phyloP scores from a whole-genome alignment of 2,888 invertebrate species.

The Lapara coniferarum region DNA sequence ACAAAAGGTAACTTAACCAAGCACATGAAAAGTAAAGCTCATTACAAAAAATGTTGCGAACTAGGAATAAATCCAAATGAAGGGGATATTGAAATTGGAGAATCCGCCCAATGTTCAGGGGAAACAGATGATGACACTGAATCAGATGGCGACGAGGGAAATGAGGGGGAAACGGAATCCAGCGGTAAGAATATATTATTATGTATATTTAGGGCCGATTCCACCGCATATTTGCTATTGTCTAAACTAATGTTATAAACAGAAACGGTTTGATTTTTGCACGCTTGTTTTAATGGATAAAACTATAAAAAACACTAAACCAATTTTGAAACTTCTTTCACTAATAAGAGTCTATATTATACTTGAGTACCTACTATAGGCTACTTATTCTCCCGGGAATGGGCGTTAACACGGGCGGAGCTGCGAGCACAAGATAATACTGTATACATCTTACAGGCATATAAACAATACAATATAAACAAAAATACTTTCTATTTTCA shows the following conservation, averaged over 20 bases:
- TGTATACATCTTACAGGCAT: not conserved
- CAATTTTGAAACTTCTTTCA: too few relatives aligned
- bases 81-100: conserved; percentile 84
- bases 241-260: not conserved
- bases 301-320: too few relatives aligned
- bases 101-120: conserved; percentile 78
- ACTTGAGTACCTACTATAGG: too few relatives aligned
- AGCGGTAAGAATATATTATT: conserved; percentile 82
- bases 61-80: conserved; percentile 91
- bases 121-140: conserved; percentile 87
- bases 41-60: conserved; percentile 96
- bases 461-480: not conserved
- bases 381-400: too few relatives aligned
- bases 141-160: conserved; percentile 85
- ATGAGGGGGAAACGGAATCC: conserved; percentile 85
- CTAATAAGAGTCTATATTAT: too few relatives aligned
- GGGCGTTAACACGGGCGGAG: too few relatives aligned
- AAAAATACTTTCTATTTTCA: conserved; percentile 50
- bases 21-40: conserved; percentile 99
- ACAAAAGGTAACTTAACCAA: conserved; percentile 99
- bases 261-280: not conserved
- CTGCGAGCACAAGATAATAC: too few relatives aligned
- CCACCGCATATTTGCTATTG: conserved; percentile 21
- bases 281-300: too few relatives aligned
- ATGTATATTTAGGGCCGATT: not conserved